phyloP scores from a whole-genome alignment of 2,113 vertebrate species.

The Ameiurus melas region DNA sequence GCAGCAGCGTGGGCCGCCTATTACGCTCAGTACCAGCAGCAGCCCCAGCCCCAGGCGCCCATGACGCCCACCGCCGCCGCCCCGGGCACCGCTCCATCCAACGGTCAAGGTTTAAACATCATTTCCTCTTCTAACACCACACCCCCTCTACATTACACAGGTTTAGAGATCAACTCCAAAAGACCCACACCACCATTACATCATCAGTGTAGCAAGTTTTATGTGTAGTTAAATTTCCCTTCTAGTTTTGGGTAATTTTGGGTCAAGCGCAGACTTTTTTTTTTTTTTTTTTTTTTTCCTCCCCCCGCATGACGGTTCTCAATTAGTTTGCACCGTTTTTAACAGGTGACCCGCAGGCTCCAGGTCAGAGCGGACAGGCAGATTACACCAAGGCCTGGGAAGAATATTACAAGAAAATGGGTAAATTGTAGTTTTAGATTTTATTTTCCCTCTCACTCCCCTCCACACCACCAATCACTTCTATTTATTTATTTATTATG shows the following conservation, averaged over 20 bases:
- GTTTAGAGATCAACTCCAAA: conserved; percentile 11
- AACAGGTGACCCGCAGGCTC: conserved; percentile 94
- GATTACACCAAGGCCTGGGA: conserved; percentile 99
- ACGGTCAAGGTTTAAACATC: conserved; percentile 87
- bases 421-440: conserved; percentile 70
- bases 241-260: conserved; percentile 31
- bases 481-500: background rate
- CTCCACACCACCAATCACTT: background rate
- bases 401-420: conserved; percentile 99
- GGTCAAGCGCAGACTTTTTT: conserved; percentile 59
- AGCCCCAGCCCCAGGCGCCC: conserved; percentile 91
- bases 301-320: conserved; percentile 64
- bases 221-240: conserved; percentile 2
- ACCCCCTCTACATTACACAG: background rate
- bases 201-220: conserved; percentile 41
- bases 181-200: background rate
- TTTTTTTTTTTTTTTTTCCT: conserved; percentile 11
- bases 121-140: background rate
- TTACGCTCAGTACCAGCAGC: conserved; percentile 97
- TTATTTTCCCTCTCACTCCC: background rate
- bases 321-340: conserved; percentile 78
- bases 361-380: conserved; percentile 95
- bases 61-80: conserved; percentile 89
- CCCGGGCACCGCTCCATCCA: conserved; percentile 86
- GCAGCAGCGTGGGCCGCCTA: conserved; percentile 98